Base-by-base conservation (phyloP, 2,113 vertebrate species). In the Mastomys coucha region DNA sequence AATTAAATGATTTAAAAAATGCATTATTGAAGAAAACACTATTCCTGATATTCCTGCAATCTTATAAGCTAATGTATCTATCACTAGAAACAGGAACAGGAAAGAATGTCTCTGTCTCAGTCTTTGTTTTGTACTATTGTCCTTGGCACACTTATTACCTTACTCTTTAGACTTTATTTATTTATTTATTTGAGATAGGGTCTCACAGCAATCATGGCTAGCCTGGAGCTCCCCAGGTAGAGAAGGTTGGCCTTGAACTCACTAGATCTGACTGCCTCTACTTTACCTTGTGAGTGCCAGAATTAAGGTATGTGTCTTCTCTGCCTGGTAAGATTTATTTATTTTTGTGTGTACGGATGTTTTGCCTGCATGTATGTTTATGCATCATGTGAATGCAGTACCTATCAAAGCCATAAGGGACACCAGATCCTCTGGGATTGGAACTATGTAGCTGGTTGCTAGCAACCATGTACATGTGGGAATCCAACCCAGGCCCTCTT, bases 1-100 rank as follows among this genome's bases (percentile, higher is more conserved):
- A 95, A 97, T 81, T 45, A 94, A 96, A 82, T n/a, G 6, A 96
- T 7, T 84, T 6, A 85, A 73, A 81, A 85, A 78, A 75, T 19
- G 22, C 26, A 95, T 92, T 88, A 91, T 17, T 77, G 45, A 77
- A 95, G 19, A n/a, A 90, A 96, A 93, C 0, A 92, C 9, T 31
- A 14, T 95, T 94, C 80, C 51, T 56, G 88, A 26, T 91, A 56
- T 2, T 78, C 3, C 6, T 91, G 51, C n/a, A 28, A 89, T 60
- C 91, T 92, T 63, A 69, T 60, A 95, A 94, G 42, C 26, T 87
- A 77, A 84, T 16, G 1, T 58, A 58, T 89, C 53, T 94, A 24
- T 94, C 24, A 93, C 5, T 22, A 91, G 16, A 91, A 39, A 95
- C 89, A 75, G 19, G 56, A 91, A 85, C 16, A 60, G 16, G 2